These are phyloP conservation scores for Synanthedon vespiformis DNA, from an alignment of 2,888 invertebrate species.

Conservation along the genomic window DNA sequence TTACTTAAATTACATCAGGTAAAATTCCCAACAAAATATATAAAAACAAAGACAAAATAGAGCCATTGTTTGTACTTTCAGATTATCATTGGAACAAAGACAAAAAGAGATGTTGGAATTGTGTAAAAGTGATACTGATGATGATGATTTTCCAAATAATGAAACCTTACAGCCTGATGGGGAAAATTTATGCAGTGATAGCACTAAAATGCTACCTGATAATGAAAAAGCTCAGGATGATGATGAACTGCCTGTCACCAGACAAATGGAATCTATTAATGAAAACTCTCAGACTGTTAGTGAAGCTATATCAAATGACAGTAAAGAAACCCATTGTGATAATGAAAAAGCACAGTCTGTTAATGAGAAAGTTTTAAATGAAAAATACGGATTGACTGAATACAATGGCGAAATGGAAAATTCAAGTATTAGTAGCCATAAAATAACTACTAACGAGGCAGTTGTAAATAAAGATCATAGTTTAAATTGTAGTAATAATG, in stretches of 20 bases:
- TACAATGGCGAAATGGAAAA: too few relatives aligned
- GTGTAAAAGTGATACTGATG: conserved; percentile 79
- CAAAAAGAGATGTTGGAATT: conserved; percentile 81
- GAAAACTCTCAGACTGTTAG: background rate
- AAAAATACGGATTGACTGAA: too few relatives aligned
- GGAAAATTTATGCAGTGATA: conserved; percentile 3
- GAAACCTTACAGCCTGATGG: conserved; percentile 14
- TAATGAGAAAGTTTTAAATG: too few relatives aligned
- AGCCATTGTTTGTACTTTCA: conserved; percentile 27
- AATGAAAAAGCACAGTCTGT: too few relatives aligned
- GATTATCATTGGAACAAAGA: conserved; percentile 76
- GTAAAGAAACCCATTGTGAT: too few relatives aligned
- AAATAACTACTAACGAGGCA: too few relatives aligned
- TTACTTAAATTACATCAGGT: too few relatives aligned
- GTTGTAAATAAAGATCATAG: too few relatives aligned
- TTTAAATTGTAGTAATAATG: background rate
- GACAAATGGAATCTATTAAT: background rate
- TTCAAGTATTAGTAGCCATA: too few relatives aligned
- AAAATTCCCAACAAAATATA: too few relatives aligned
- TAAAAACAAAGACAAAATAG: too few relatives aligned
- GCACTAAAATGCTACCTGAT: conserved; percentile 1
- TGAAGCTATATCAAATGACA: background rate
- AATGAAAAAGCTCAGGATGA: conserved; percentile 5
- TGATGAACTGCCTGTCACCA: background rate
- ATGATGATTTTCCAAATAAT: conserved; percentile 5